A percentile compares a stretch with the other conserved stretches of the same genome.
phyloP scores from a whole-genome alignment of 2,113 vertebrate genomes.

The Prietella phreatophila region DNA sequence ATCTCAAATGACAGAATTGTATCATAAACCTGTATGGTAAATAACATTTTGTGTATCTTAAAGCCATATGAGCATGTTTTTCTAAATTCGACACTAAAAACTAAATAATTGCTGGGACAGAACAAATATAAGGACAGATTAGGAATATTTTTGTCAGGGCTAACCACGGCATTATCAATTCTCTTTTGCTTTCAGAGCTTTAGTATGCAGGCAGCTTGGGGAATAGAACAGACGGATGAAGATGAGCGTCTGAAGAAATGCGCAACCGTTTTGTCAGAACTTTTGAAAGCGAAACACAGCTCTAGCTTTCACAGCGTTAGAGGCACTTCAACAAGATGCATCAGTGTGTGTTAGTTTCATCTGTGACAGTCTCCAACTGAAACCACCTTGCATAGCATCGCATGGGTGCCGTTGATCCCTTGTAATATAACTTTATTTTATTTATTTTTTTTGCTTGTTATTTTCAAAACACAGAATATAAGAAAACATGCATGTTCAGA shows the following conservation, averaged over 20 bases:
- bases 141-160: not conserved
- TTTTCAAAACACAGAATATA: not conserved
- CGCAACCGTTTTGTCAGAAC: not conserved
- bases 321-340: not conserved
- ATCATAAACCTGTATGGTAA: too few species aligned
- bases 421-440: not conserved
- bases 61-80: not conserved
- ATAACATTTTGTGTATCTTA: not conserved
- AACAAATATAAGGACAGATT: not conserved
- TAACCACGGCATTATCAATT: not conserved
- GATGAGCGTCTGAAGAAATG: not conserved
- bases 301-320: not conserved
- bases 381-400: not conserved
- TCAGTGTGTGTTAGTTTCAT: not conserved
- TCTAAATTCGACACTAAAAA: not conserved
- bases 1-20: too few species aligned
- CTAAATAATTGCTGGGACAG: not conserved
- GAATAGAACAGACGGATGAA: not conserved
- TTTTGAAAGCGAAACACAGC: conserved; percentile 14
- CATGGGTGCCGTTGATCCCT: not conserved
- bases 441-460: not conserved
- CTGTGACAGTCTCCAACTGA: not conserved
- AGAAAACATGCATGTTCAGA: not conserved
- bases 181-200: not conserved
- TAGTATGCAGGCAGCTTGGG: not conserved